phyloP scores from a whole-genome alignment of 1,140 invertebrate genomes.

The Macrocentrus cingulum region DNA sequence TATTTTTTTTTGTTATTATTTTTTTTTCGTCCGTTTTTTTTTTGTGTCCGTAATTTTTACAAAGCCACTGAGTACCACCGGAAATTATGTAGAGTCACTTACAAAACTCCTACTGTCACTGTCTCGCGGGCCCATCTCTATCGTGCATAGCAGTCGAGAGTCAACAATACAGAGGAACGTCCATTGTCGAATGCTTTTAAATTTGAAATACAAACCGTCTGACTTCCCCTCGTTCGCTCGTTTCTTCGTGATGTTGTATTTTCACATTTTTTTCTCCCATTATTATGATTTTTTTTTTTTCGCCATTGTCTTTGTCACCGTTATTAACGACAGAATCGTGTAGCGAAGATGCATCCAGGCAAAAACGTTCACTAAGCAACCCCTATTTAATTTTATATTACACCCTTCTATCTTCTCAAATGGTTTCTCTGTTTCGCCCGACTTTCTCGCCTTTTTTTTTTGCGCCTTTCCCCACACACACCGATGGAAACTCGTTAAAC shows the following conservation, averaged over 20 bases:
- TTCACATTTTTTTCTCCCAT: slow-evolving; percentile 16
- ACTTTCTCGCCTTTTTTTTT: slow-evolving; percentile 29
- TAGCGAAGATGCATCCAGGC: neutral
- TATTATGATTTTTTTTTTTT: no score
- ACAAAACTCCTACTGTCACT: slow-evolving; percentile 18
- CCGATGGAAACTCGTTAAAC: slow-evolving; percentile 8
- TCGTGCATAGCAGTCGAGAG: slow-evolving; percentile 28
- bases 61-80: slow-evolving; percentile 18
- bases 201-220: slow-evolving; percentile 58
- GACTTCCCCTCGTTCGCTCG: slow-evolving; percentile 30
- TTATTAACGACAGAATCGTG: slow-evolving; percentile 12
- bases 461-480: slow-evolving; percentile 1
- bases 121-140: slow-evolving; percentile 3
- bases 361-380: slow-evolving; percentile 24
- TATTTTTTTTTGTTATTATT: no score
- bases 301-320: slow-evolving; percentile 3
- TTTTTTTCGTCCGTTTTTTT: no score
- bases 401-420: slow-evolving; percentile 29
- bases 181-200: slow-evolving; percentile 59
- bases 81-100: slow-evolving; percentile 33
- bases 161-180: slow-evolving; percentile 52
- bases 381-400: slow-evolving; percentile 37
- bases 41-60: neutral
- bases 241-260: slow-evolving; percentile 18
- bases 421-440: slow-evolving; percentile 24